These are phyloP conservation scores for Gonatopus flavifemur DNA, from an alignment of 1,140 invertebrate genomes.

Conservation along the genomic window DNA sequence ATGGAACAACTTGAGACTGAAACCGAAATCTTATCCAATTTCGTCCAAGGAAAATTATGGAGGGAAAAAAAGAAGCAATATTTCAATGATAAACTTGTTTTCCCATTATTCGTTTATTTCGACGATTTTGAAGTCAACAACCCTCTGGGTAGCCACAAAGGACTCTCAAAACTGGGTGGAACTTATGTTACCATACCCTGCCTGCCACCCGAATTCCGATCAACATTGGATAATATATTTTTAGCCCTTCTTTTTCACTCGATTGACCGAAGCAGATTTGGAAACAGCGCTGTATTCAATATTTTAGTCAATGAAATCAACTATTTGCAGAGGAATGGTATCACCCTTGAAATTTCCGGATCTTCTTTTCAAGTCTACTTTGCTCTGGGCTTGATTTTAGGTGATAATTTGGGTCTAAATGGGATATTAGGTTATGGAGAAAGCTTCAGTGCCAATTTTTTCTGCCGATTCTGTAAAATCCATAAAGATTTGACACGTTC, in stretches of 20 bases:
- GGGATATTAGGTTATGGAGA: not conserved
- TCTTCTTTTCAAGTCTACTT: constrained; percentile 3
- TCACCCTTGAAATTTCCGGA: not conserved
- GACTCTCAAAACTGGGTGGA: constrained; percentile 15
- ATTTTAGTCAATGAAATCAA: constrained; percentile 15
- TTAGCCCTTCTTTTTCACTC: constrained; percentile 21
- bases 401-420: constrained; percentile 18
- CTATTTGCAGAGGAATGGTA: constrained; percentile 5
- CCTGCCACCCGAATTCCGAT: too few relatives aligned
- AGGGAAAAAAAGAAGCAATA: too few relatives aligned
- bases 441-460: constrained; percentile 3
- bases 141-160: constrained; percentile 22
- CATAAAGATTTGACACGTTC: too few relatives aligned
- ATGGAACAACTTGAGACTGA: too few relatives aligned
- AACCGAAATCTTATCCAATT: too few relatives aligned
- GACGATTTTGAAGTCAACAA: constrained; percentile 13
- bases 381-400: constrained; percentile 8
- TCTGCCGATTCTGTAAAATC: constrained; percentile 7
- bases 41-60: too few relatives aligned
- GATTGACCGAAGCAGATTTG: constrained; percentile 21
- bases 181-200: constrained; percentile 19
- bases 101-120: too few relatives aligned
- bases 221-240: too few relatives aligned
- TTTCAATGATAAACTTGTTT: not conserved
- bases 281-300: constrained; percentile 9